Evolutionary conservation across 2,888 invertebrate species (phyloP), one percentile per base, ranked within the genome.

Genomic region (Lasioglossum calceatum): DNA sequence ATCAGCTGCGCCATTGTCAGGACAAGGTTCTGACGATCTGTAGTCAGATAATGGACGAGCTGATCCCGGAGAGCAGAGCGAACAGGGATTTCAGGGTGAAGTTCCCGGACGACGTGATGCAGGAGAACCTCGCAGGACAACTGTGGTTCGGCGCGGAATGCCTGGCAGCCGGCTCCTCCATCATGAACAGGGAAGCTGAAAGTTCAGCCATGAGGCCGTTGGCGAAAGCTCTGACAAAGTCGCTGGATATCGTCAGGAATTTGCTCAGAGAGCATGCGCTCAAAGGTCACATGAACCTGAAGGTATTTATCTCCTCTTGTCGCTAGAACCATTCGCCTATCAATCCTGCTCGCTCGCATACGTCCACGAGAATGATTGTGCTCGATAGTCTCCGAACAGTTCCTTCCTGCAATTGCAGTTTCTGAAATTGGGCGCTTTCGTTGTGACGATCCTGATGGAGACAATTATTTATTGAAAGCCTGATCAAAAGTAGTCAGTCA

Each of bases 101-200:
- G 96, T 99, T 99, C 94, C 99, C 99, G 0, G 99, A 99, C 95
- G 99, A 99, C 95, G 99, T 99, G 19, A 97, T 99, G 90, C 99
- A 99, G 95, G 99, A 99, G 95, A 99, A 99, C 96, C 96, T 99
- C 87, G 99, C 99, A 64, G 99, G 99, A 0, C 99, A 99, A 96
- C 96, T 99, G 72, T 99, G 99, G 99, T 99, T 99, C 95, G 99
- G 99, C 32, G 99, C 99, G 83, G 99, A 99, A 98, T 99, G 99
- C 95, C 96, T 99, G 91, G 99, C 99, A 44, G 99, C 99, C 47
- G 99, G 99, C 70, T 99, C 99, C 0, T 99, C 99, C 79, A 99
- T 99, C 91, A 98, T 99, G 97, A 99, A 99, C 95, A 97, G 99
- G 80, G 99, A 99, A 95, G 96, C 97, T 79, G 99, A 99, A 95